Base-by-base conservation (phyloP, 2,888 invertebrate genomes). In the Timema podura region DNA sequence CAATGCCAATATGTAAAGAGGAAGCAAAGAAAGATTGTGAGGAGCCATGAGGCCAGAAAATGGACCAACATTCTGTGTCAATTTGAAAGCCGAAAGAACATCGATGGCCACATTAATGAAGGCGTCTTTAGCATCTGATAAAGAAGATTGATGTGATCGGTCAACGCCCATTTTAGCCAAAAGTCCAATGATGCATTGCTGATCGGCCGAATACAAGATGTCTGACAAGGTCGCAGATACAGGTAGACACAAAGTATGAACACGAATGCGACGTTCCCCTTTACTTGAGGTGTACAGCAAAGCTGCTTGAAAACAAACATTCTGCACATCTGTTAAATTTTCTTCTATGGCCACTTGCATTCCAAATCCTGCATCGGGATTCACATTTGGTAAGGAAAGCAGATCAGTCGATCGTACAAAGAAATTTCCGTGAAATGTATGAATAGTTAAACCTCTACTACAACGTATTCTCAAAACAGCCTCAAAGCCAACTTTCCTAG, bases 391-490 rank as follows among this genome's bases (percentile, higher is more conserved):
- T 76, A 99, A 83, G 11, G 96, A 95, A 70, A 99, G 84, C 69
- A 99, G 85, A 84, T 99, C 98, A 5, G 98, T 97, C 0, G 98
- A 98, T 5, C 99, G 88, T 67, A 99, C 98, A 83, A 99, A 99
- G 87, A 98, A 98, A 83, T 98, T 98, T 57, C 99, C 99, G 83
- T 98, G 98, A 89, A 99, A 99, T 79, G 97, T 96, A 83, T 98
- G 97, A 77, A 99, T 95, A 46, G 94, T 87, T 70, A 99, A 84
- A 15, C 98, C 98, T 79, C 91, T 88, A 2, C 97, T 95, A 79
- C 97, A 98, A 7, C 98, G 86, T 75, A 99, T 91, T 76, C 99
- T 85, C 95, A 99, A 96, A 44, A 99, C 99, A 6, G 99, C 96
- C 81, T 99, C 99, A 81, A 99, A 98, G 65, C 99, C 99, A 74